Percentiles rank a stretch among this genome's conserved stretches.
phyloP scores from a whole-genome alignment of 2,797 vertebrate genomes.

The Eremophila alpestris region DNA sequence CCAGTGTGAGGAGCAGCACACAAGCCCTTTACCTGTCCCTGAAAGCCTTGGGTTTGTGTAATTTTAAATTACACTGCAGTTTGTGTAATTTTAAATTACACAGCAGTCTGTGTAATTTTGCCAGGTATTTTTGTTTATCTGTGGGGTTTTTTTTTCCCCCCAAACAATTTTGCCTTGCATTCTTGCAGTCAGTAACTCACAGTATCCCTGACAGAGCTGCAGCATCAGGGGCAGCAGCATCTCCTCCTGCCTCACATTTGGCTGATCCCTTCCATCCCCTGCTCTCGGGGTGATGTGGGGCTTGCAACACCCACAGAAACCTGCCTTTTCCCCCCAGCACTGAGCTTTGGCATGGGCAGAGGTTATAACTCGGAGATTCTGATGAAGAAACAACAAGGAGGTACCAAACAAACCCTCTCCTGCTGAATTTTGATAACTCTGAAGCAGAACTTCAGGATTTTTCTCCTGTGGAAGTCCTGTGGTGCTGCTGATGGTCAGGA shows the following conservation, averaged over 20 bases:
- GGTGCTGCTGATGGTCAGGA: background rate
- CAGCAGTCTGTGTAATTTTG: fast-evolving
- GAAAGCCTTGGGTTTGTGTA: background rate
- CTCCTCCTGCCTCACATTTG: background rate
- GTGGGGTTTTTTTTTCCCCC: background rate
- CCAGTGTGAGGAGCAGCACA: background rate
- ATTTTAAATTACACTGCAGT: background rate
- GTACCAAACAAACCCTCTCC: background rate
- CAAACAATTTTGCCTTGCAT: fast-evolving
- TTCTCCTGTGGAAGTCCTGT: background rate
- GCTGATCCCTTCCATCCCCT: background rate
- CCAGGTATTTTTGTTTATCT: background rate
- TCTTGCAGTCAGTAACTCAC: background rate
- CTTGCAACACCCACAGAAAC: background rate
- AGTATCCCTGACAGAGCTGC: background rate
- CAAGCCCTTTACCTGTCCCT: background rate
- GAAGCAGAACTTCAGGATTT: background rate
- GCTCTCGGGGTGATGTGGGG: background rate
- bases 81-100: fast-evolving
- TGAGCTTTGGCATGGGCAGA: fast-evolving
- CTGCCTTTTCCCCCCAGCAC: background rate
- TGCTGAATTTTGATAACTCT: background rate
- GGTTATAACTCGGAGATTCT: background rate
- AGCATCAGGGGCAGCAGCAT: background rate
- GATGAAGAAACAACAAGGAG: background rate